A percentile compares a stretch with the other conserved stretches of the same genome.
Evolutionary conservation across 1,140 invertebrate genomes (phyloP).

Genomic region (Drosophila fuyamai): DNA sequence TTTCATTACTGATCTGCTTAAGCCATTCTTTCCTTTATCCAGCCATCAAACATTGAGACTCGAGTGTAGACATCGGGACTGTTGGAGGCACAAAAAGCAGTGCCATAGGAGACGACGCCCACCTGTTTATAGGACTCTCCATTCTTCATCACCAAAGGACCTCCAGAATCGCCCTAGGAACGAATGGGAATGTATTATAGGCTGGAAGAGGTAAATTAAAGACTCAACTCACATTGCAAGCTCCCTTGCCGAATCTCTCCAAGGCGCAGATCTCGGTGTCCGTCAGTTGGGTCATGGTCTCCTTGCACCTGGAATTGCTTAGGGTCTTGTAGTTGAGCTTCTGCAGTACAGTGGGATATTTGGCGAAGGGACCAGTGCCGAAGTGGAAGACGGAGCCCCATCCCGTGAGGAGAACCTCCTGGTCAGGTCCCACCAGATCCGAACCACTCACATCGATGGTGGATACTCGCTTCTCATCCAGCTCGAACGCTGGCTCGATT

Average conservation of each 20-base stretch:
- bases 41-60: slow-evolving; percentile 85
- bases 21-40: slow-evolving; percentile 84
- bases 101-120: slow-evolving; percentile 90
- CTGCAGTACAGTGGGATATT: slow-evolving; percentile 71
- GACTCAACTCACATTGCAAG: slow-evolving; percentile 72
- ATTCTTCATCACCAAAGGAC: slow-evolving; percentile 86
- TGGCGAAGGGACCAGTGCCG: slow-evolving; percentile 73
- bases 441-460: slow-evolving; percentile 69
- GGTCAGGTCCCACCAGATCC: slow-evolving; percentile 64
- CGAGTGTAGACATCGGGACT: slow-evolving; percentile 87
- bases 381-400: slow-evolving; percentile 83
- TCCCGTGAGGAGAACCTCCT: slow-evolving; percentile 68
- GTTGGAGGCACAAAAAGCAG: slow-evolving; percentile 85
- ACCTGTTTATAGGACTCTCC: slow-evolving; percentile 84
- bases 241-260: slow-evolving; percentile 85
- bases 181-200: slow-evolving; percentile 74
- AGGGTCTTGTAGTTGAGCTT: slow-evolving; percentile 72
- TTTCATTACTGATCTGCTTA: slow-evolving; percentile 7
- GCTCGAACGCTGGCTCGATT: slow-evolving; percentile 74
- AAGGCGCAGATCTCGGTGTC: slow-evolving; percentile 85
- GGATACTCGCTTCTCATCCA: slow-evolving; percentile 65
- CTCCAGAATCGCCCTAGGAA: slow-evolving; percentile 90
- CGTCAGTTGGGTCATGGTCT: slow-evolving; percentile 74
- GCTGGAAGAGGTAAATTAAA: background rate
- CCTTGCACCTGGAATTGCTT: slow-evolving; percentile 68